Evolutionary conservation across 2,888 invertebrate genomes (phyloP), one percentile per base, ranked within the genome.

Genomic region (Agonopterix subpropinquella): DNA sequence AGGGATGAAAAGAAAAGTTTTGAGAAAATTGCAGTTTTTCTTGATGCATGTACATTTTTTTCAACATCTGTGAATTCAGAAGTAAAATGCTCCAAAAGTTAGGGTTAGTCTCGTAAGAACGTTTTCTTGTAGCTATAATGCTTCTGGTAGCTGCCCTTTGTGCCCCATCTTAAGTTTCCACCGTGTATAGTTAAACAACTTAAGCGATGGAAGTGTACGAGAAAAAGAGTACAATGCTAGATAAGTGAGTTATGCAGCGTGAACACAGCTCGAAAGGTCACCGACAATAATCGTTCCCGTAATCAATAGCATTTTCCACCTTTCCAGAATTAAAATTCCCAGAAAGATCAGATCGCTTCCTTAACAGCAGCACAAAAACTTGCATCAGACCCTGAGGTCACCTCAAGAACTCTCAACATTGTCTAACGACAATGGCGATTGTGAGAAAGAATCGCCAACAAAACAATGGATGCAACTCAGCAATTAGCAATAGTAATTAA

Each of bases 381-480:
- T 79, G 74, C 78, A 72, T 75, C 76, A 77, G 62, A 56, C 75
- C 69, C 67, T 75, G 77, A 80, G 86, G 87, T 83, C 85, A 79
- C 66, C 28, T 28, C 28, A 28, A 28, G 28, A 28, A 28, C 77
- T 87, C 87, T 79, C 87, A 88, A 87, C 82, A 86, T 86, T 85
- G 85, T 86, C 66, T 73, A 56, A 67, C 70, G 62, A 88, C 87
- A 88, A 88, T 85, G 71, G 83, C 81, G 77, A 86, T 87, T 87
- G 87, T 86, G 80, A 74, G 81, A 85, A 80, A 75, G 81, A 80
- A 77, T 77, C 73, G 64, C 70, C 70, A 64, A 53, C 62, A 53
- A 66, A 72, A 87, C 86, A 87, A 87, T 87, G 70, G 80, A 60
- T 70, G 61, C 67, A 59, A 72, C 70, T 76, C 73, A 69, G 79